Percentiles rank a stretch among this genome's conserved stretches.
phyloP scores from a whole-genome alignment of 2,888 invertebrate species.

The Abrostola tripartita region DNA sequence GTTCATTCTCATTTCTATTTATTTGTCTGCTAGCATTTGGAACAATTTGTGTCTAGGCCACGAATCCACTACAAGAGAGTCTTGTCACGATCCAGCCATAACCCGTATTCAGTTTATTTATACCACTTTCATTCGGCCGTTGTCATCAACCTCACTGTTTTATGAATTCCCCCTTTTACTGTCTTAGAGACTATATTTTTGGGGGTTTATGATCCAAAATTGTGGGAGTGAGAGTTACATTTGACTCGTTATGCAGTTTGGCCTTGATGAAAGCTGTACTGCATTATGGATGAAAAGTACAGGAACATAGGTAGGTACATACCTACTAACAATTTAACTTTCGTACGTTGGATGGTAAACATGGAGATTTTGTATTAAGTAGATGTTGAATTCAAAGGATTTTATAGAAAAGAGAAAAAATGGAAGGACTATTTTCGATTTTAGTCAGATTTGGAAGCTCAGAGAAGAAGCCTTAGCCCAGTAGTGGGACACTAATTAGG shows the following conservation, averaged over 20 bases:
- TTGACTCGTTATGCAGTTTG: background rate
- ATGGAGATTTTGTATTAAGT: no score
- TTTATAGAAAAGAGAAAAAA: no score
- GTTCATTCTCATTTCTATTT: slow-evolving; percentile 15
- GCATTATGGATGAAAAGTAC: slow-evolving; percentile 1
- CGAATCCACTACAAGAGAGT: slow-evolving; percentile 30
- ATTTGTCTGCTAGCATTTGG: slow-evolving; percentile 23
- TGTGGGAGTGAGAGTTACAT: background rate
- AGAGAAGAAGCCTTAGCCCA: no score
- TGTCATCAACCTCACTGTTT: slow-evolving; percentile 34
- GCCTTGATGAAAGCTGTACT: background rate
- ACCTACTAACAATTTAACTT: no score
- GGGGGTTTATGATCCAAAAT: slow-evolving; percentile 15
- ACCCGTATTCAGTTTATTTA: slow-evolving; percentile 39
- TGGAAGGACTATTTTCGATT: no score
- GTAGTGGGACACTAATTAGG: no score
- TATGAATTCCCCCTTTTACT: slow-evolving; percentile 37
- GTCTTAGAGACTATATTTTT: slow-evolving; percentile 3
- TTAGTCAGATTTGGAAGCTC: no score
- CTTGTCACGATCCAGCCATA: slow-evolving; percentile 44
- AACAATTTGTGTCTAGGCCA: slow-evolving; percentile 23
- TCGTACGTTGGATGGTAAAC: no score
- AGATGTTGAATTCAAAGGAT: no score
- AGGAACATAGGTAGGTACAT: no score
- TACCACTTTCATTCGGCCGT: slow-evolving; percentile 31